Conservation (phyloP, 2,888 invertebrate genomes). For the Aleiodes alternator region DNA sequence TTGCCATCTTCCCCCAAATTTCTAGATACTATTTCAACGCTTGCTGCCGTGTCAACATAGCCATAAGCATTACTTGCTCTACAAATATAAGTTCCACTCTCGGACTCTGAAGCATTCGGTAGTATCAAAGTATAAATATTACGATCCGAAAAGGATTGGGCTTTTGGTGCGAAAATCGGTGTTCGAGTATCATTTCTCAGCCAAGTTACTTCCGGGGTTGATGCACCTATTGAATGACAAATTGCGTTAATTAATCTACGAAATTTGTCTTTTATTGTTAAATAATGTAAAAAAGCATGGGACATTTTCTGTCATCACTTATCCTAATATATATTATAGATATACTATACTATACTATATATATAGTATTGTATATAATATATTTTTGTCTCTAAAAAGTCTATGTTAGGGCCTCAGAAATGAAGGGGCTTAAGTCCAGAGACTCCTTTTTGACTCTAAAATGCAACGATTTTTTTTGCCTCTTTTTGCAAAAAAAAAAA, state of each 20-base stretch:
- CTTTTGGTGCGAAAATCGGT: slow-evolving; percentile 79
- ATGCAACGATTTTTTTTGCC: too few relatives aligned
- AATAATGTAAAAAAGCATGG: too few relatives aligned
- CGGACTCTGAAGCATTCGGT: slow-evolving; percentile 83
- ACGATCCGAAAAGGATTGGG: slow-evolving; percentile 82
- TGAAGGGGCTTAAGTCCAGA: too few relatives aligned
- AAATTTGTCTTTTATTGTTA: too few relatives aligned
- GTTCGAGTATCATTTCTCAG: slow-evolving; percentile 78
- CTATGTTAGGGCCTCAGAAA: too few relatives aligned
- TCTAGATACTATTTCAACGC: slow-evolving; percentile 82
- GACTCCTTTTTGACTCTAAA: too few relatives aligned
- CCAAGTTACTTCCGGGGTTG: slow-evolving; percentile 86
- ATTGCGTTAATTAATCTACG: slow-evolving; percentile 36
- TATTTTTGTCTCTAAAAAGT: too few relatives aligned
- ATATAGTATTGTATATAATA: too few relatives aligned
- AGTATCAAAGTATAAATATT: slow-evolving; percentile 86
- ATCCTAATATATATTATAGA: too few relatives aligned
- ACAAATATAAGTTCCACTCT: slow-evolving; percentile 85
- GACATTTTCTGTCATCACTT: too few relatives aligned
- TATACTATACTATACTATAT: too few relatives aligned
- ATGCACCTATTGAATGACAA: slow-evolving; percentile 67
- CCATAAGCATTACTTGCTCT: slow-evolving; percentile 86
- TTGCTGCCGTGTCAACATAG: slow-evolving; percentile 84
- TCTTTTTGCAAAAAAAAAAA: too few relatives aligned
- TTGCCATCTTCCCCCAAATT: slow-evolving; percentile 81